Percentiles rank a stretch among this genome's conserved stretches.
These are phyloP conservation scores for Troides helena DNA, from an alignment of 2,888 invertebrate genomes.

Conservation along the genomic window DNA sequence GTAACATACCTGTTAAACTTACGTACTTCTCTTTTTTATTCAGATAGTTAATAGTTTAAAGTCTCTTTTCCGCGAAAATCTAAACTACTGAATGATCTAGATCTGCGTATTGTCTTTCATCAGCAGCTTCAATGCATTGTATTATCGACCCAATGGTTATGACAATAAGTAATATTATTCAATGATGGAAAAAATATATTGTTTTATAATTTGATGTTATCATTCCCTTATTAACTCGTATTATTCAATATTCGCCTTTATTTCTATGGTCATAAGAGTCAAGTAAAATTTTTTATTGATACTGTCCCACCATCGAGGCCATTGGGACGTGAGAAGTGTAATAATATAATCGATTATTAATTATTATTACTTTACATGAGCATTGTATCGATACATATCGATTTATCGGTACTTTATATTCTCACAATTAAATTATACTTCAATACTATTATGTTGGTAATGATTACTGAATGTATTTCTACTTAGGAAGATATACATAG, in stretches of 20 bases:
- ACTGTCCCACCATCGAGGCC: slow-evolving; percentile 32
- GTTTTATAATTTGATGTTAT: slow-evolving; percentile 8
- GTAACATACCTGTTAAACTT: no score
- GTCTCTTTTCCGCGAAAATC: no score
- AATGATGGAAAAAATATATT: background rate
- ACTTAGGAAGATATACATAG: no score
- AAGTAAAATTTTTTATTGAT: slow-evolving; percentile 5
- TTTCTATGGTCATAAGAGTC: background rate
- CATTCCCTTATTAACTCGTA: background rate
- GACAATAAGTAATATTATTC: background rate
- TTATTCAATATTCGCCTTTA: slow-evolving; percentile 4
- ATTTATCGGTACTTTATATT: background rate
- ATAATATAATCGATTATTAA: slow-evolving; percentile 30
- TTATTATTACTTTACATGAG: slow-evolving; percentile 20
- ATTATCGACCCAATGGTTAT: slow-evolving; percentile 2
- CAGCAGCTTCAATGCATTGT: background rate
- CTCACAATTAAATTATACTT: no score
- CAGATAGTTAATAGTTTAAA: no score
- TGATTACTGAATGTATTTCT: no score
- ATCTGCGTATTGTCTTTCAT: background rate
- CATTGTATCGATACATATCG: background rate
- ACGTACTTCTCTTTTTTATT: no score
- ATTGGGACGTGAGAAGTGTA: slow-evolving; percentile 38
- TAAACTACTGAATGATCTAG: background rate
- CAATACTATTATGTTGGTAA: no score